These are phyloP conservation scores for Myotis pilosus DNA, from an alignment of 2,797 vertebrate species.

Conservation along the genomic window DNA sequence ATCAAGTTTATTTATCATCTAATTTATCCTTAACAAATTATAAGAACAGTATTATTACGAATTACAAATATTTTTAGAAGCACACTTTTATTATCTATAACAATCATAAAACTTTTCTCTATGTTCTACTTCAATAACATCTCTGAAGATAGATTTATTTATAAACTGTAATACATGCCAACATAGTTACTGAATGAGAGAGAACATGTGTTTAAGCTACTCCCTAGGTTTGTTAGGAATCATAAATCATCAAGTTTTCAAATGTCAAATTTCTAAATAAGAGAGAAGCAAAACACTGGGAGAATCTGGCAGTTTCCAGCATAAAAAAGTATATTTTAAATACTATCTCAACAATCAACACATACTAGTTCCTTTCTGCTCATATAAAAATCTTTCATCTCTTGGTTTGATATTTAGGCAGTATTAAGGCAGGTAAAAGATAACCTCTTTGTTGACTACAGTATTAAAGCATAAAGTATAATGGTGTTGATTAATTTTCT, in stretches of 20 bases:
- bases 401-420: background rate
- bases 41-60: constrained; percentile 3
- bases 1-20: background rate
- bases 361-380: background rate
- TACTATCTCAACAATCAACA: constrained; percentile 13
- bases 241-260: background rate
- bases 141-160: background rate
- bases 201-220: background rate
- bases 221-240: background rate
- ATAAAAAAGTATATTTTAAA: background rate
- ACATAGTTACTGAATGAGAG: background rate
- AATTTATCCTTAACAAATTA: background rate
- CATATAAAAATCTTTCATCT: constrained; percentile 12
- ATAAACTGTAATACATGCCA: background rate
- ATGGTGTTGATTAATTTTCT: constrained; percentile 60
- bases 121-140: background rate
- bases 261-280: background rate
- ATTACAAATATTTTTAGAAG: constrained; percentile 10
- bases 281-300: background rate
- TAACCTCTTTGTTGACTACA: constrained; percentile 64
- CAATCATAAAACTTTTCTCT: background rate
- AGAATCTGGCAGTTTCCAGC: background rate
- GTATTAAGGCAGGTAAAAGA: constrained; percentile 24
- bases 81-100: background rate
- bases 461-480: constrained; percentile 51